Evolutionary conservation across 2,888 invertebrate species (phyloP).

Genomic region (Tolmerus cingulatus): DNA sequence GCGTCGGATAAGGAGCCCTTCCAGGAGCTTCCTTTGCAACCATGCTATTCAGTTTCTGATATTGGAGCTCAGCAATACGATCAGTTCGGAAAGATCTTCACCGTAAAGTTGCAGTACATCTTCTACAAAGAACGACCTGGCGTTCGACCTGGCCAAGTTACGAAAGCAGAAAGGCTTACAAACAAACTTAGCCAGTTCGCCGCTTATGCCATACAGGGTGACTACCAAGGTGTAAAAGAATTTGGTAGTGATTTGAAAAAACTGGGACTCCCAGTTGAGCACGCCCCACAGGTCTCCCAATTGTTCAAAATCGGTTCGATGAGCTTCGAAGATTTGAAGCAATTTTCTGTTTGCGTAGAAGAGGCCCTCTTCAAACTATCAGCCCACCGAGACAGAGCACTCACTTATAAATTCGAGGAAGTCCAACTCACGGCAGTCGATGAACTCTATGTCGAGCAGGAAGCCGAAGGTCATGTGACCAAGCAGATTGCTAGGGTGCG

Average conservation of each 20-base stretch:
- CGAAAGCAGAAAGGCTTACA: constrained; percentile 90
- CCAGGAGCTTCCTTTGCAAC: constrained; percentile 92
- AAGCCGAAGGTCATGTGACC: constrained; percentile 80
- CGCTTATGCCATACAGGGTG: constrained; percentile 91
- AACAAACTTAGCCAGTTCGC: constrained; percentile 93
- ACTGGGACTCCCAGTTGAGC: constrained; percentile 94
- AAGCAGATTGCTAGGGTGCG: constrained; percentile 95
- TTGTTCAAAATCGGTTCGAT: constrained; percentile 94
- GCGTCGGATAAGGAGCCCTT: constrained; percentile 89
- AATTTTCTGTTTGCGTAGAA: constrained; percentile 90
- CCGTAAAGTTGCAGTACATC: constrained; percentile 92
- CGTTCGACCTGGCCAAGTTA: constrained; percentile 92
- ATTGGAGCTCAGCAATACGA: constrained; percentile 97
- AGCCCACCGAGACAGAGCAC: constrained; percentile 86
- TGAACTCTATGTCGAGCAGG: constrained; percentile 89
- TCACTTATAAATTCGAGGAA: constrained; percentile 95
- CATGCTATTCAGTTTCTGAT: constrained; percentile 95
- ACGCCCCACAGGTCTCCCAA: constrained; percentile 95
- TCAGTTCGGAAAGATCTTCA: constrained; percentile 99
- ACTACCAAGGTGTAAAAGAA: constrained; percentile 92
- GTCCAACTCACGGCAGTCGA: constrained; percentile 94
- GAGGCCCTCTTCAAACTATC: constrained; percentile 88
- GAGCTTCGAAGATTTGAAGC: constrained; percentile 87
- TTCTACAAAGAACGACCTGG: constrained; percentile 98
- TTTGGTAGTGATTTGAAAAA: constrained; percentile 93